phyloP scores from a whole-genome alignment of 1,140 invertebrate genomes.

The Diachasma alloeum region DNA sequence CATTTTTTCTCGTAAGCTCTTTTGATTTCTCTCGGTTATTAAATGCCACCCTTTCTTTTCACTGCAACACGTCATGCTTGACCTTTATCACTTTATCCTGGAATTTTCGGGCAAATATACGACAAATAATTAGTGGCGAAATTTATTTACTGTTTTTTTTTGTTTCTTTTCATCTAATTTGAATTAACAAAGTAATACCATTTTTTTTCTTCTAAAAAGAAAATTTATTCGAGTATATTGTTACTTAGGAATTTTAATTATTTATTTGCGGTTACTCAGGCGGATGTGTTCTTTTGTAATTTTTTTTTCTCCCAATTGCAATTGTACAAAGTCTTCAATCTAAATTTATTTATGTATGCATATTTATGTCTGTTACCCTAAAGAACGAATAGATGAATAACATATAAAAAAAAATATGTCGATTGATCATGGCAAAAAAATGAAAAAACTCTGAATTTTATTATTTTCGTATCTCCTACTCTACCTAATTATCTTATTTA shows the following conservation, averaged over 20 bases:
- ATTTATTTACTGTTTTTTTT: neutral
- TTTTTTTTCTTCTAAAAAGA: neutral
- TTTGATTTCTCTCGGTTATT: neutral
- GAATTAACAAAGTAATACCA: neutral
- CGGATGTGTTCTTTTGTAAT: neutral
- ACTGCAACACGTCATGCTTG: too few relatives aligned
- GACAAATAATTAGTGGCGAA: neutral
- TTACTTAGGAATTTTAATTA: slow-evolving; percentile 15
- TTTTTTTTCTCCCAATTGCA: neutral
- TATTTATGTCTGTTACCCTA: slow-evolving; percentile 14
- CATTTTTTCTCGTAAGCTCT: neutral
- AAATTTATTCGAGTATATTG: slow-evolving; percentile 11
- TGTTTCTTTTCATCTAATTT: neutral
- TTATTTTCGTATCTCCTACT: slow-evolving; percentile 3
- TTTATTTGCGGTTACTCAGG: slow-evolving; percentile 19
- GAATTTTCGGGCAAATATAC: too few relatives aligned
- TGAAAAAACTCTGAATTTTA: slow-evolving; percentile 9
- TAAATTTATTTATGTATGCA: slow-evolving; percentile 8
- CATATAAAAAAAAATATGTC: neutral
- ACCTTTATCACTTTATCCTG: too few relatives aligned
- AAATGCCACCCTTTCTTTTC: too few relatives aligned
- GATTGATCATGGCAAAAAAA: slow-evolving; percentile 11
- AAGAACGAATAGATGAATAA: neutral
- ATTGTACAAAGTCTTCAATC: neutral
- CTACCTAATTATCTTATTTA: slow-evolving; percentile 12